Percentiles rank a stretch among this genome's conserved stretches.
Evolutionary conservation across 2,113 vertebrate genomes (phyloP).

Genomic region (Rhegmatorhina hoffmannsi): DNA sequence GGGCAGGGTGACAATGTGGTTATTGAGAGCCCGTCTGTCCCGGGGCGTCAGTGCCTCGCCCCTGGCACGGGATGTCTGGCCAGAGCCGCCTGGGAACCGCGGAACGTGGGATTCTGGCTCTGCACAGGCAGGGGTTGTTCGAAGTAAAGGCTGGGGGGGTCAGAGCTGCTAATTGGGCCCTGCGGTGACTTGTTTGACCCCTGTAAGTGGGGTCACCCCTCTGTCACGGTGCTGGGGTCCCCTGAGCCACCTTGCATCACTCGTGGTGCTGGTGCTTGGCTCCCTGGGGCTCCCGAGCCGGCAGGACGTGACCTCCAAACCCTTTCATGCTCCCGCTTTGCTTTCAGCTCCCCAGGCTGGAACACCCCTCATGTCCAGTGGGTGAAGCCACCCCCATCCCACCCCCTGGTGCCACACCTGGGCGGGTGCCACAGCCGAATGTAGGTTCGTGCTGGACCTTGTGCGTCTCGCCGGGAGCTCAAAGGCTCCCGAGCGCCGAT

Average conservation of each 20-base stretch:
- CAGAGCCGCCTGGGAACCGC: not conserved
- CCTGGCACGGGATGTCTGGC: not conserved
- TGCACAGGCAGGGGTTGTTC: not conserved
- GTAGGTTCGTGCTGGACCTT: not conserved
- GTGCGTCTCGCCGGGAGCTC: not conserved
- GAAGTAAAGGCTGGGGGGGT: fast-evolving
- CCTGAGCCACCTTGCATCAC: not conserved
- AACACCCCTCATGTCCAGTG: fast-evolving
- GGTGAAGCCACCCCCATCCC: not conserved
- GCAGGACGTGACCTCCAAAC: not conserved
- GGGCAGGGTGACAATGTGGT: constrained; percentile 34
- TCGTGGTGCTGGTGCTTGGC: not conserved
- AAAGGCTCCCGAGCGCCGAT: not conserved
- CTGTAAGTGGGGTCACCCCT: not conserved
- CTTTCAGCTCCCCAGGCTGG: not conserved
- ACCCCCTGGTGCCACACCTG: not conserved
- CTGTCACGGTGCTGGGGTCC: fast-evolving
- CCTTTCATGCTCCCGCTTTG: not conserved
- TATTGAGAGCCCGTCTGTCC: constrained; percentile 7
- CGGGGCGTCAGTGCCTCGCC: not conserved
- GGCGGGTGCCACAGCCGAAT: fast-evolving
- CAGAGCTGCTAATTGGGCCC: not conserved
- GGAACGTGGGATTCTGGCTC: not conserved
- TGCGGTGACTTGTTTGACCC: not conserved
- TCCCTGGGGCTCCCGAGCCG: not conserved